Evolutionary conservation across 2,888 invertebrate genomes (phyloP).

Genomic region (Cordylochernes scorpioides): DNA sequence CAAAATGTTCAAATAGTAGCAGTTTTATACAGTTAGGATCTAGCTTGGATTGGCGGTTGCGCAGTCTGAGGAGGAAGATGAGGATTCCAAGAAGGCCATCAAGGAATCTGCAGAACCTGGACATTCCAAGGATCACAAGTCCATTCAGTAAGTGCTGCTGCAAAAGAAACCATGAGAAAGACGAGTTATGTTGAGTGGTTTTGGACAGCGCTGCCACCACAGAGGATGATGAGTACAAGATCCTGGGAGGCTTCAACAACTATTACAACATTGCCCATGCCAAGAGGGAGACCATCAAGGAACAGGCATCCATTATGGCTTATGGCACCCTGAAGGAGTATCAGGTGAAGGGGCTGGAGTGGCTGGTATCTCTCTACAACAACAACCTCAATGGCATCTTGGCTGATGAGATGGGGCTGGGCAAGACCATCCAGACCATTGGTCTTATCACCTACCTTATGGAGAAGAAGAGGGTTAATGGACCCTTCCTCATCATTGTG

Average conservation of each 20-base stretch:
- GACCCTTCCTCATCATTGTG: slow-evolving; percentile 91
- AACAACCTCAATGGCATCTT: slow-evolving; percentile 94
- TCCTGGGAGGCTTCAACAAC: slow-evolving; percentile 54
- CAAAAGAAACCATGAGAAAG: neutral
- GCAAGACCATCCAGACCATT: slow-evolving; percentile 92
- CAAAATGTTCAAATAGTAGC: no score
- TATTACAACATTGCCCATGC: slow-evolving; percentile 91
- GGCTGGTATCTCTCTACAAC: slow-evolving; percentile 93
- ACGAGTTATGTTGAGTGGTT: neutral
- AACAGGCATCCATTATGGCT: slow-evolving; percentile 76
- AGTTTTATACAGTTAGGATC: no score
- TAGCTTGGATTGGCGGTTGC: no score
- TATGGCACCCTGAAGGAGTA: slow-evolving; percentile 88
- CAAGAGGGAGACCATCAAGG: slow-evolving; percentile 72
- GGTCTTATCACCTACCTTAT: slow-evolving; percentile 83
- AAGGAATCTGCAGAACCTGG: neutral
- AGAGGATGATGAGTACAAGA: slow-evolving; percentile 64
- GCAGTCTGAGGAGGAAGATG: slow-evolving; percentile 4
- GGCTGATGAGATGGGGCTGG: slow-evolving; percentile 97
- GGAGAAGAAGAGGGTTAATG: slow-evolving; percentile 91
- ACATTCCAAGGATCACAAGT: no score
- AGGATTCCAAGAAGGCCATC: slow-evolving; percentile 1
- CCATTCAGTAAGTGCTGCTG: no score
- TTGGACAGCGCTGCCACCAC: slow-evolving; percentile 3
- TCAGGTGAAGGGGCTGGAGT: slow-evolving; percentile 69